These are phyloP conservation scores for Petrolisthes cinctipes DNA, from an alignment of 2,888 invertebrate species.

Conservation along the genomic window DNA sequence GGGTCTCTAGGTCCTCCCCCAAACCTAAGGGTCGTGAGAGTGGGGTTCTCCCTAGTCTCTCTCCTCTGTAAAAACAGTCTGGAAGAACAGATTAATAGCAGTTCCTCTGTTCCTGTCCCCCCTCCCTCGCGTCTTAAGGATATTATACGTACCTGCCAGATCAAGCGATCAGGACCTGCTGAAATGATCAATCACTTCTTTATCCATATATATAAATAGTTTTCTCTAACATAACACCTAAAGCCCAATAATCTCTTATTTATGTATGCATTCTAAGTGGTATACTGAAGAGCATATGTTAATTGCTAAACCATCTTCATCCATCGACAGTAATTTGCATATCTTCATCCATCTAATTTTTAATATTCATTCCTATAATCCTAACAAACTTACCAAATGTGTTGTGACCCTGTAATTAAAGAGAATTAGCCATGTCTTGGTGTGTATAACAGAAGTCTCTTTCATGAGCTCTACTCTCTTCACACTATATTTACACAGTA, in stretches of 20 bases:
- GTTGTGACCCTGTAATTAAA: constrained; percentile 47
- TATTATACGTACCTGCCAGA: constrained; percentile 61
- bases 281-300: too few species aligned
- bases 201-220: constrained; percentile 19
- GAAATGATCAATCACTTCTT: constrained; percentile 55
- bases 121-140: constrained; percentile 35
- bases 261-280: too few species aligned
- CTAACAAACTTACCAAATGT: constrained; percentile 37
- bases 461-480: too few species aligned
- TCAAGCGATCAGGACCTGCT: constrained; percentile 55
- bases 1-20: constrained; percentile 40
- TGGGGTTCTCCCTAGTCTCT: constrained; percentile 41
- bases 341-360: background rate
- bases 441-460: background rate
- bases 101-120: constrained; percentile 48
- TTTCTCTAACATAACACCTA: background rate
- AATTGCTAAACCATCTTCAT: too few species aligned
- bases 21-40: constrained; percentile 34
- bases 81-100: constrained; percentile 65
- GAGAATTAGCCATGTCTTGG: constrained; percentile 32
- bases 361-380: background rate
- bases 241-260: too few species aligned
- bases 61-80: constrained; percentile 64
- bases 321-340: too few species aligned
- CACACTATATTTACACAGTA: too few species aligned